phyloP scores from a whole-genome alignment of 2,888 invertebrate genomes.

The Tigriopus californicus region DNA sequence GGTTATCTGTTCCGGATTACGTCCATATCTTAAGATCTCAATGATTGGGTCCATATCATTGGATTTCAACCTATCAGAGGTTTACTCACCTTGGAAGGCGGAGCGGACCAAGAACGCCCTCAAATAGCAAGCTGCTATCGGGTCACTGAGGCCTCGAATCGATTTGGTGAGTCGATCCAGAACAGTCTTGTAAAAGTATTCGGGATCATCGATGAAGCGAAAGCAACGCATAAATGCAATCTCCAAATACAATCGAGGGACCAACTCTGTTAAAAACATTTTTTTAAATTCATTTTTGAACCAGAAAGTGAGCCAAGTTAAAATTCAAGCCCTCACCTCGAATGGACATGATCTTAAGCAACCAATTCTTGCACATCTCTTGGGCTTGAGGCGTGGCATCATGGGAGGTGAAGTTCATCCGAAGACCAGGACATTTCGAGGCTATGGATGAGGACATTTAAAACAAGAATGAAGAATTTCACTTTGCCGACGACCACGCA shows the following conservation, averaged over 20 bases:
- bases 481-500: no score
- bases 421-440: conserved; percentile 4
- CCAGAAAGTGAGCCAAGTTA: neutral
- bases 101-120: neutral
- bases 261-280: neutral
- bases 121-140: neutral
- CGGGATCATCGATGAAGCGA: neutral
- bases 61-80: no score
- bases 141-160: conserved; percentile 1
- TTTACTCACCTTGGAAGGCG: neutral
- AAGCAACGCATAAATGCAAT: conserved; percentile 3
- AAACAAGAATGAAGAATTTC: no score
- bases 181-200: neutral
- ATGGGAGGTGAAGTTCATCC: neutral
- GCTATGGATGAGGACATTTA: no score
- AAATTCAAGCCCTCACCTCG: neutral
- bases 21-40: no score
- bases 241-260: conserved; percentile 7
- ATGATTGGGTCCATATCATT: no score
- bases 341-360: neutral
- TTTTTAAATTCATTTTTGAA: neutral
- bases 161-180: neutral
- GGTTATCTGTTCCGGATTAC: no score
- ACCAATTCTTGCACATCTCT: conserved; percentile 2
- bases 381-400: neutral